A percentile compares a stretch with the other conserved stretches of the same genome.
These are phyloP conservation scores for Mus musculus DNA, from an alignment of 2,113 vertebrate species.

Conservation along the genomic window GRCm39 chr11:23830501-23831000, in stretches of 20 bases:
- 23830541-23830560: background rate
- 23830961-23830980: slow-evolving; percentile 57
- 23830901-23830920: slow-evolving; percentile 50
- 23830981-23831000: background rate
- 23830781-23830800: slow-evolving; percentile 47
- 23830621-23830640: slow-evolving; percentile 44
- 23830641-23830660: background rate
- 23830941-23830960: slow-evolving; percentile 51
- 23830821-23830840: background rate
- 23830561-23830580: background rate
- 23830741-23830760: background rate
- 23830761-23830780: slow-evolving; percentile 51
- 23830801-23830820: background rate
- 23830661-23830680: slow-evolving; percentile 25
- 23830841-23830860: slow-evolving; percentile 56
- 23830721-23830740: slow-evolving; percentile 58
- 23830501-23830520: background rate
- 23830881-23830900: background rate
- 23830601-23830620: background rate
- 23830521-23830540: background rate
- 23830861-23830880: background rate
- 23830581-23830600: background rate
- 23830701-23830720: slow-evolving; percentile 38
- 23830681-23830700: background rate
- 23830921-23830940: slow-evolving; percentile 25